Conservation (phyloP, 2,888 invertebrate species). For the Cistogaster globosa region DNA sequence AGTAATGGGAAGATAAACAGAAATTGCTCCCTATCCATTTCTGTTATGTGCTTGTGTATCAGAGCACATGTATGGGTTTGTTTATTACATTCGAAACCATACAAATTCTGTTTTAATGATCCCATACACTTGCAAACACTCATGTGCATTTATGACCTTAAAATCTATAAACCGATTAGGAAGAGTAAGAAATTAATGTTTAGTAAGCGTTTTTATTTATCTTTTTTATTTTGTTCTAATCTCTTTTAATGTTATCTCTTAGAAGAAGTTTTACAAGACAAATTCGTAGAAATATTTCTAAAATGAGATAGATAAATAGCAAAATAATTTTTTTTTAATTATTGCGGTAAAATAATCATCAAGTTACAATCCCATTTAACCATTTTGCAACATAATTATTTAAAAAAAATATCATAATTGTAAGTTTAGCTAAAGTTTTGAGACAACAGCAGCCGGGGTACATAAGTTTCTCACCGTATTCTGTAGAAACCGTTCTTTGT, state of each 20-base stretch:
- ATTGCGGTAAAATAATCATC: too few relatives aligned
- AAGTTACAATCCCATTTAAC: too few relatives aligned
- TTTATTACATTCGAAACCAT: slow-evolving; percentile 4
- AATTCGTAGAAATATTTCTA: not conserved
- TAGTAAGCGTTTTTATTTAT: not conserved
- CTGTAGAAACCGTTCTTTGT: too few relatives aligned
- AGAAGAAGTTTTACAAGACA: not conserved
- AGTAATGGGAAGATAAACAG: slow-evolving; percentile 7
- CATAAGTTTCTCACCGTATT: too few relatives aligned
- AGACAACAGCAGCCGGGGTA: too few relatives aligned
- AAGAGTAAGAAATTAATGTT: not conserved
- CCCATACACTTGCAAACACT: not conserved
- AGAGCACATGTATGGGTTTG: not conserved
- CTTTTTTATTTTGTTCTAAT: not conserved
- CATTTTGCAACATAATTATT: too few relatives aligned
- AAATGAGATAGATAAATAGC: too few relatives aligned
- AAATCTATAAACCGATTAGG: slow-evolving; percentile 57
- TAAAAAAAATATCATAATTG: too few relatives aligned
- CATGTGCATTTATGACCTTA: slow-evolving; percentile 59
- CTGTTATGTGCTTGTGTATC: not conserved
- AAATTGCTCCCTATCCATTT: not conserved
- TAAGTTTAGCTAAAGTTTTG: too few relatives aligned
- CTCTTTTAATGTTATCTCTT: not conserved
- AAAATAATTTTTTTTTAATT: too few relatives aligned
- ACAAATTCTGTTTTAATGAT: slow-evolving; percentile 39